phyloP scores from a whole-genome alignment of 2,888 invertebrate genomes.

The Monoplex corrugatus region DNA sequence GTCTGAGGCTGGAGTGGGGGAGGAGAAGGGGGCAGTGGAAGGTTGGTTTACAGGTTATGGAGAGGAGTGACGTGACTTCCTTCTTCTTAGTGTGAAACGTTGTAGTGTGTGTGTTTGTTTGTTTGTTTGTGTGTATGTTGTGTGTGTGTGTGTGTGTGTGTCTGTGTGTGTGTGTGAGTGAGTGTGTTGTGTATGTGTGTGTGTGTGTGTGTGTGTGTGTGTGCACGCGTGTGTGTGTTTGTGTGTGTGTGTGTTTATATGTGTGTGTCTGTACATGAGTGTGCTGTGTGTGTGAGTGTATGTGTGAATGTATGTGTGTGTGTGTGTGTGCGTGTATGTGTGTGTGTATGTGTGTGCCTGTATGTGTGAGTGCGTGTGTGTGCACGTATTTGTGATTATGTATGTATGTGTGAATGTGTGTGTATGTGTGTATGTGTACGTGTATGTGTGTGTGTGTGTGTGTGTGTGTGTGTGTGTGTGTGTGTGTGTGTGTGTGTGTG shows the following conservation, averaged over 20 bases:
- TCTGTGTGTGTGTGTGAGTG: too few species aligned
- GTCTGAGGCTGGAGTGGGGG: too few species aligned
- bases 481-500: constrained; percentile 21
- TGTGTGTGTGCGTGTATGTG: background rate
- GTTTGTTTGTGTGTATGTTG: too few species aligned
- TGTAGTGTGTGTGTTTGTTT: too few species aligned
- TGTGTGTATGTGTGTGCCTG: background rate
- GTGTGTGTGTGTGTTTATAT: background rate
- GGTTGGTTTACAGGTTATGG: too few species aligned
- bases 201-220: background rate
- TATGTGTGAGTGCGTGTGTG: background rate
- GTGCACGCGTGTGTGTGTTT: background rate
- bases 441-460: background rate
- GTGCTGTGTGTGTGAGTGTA: too few species aligned
- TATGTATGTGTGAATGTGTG: background rate
- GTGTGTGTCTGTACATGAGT: background rate
- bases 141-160: too few species aligned
- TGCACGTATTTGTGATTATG: background rate
- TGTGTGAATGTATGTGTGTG: too few species aligned
- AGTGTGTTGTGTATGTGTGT: too few species aligned
- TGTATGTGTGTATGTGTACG: constrained; percentile 19
- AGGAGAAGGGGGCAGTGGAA: too few species aligned
- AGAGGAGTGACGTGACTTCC: too few species aligned
- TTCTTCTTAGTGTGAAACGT: too few species aligned
- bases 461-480: constrained; percentile 31